Base-by-base conservation (phyloP, 1,140 invertebrate genomes). In the Anthonomus grandis region DNA sequence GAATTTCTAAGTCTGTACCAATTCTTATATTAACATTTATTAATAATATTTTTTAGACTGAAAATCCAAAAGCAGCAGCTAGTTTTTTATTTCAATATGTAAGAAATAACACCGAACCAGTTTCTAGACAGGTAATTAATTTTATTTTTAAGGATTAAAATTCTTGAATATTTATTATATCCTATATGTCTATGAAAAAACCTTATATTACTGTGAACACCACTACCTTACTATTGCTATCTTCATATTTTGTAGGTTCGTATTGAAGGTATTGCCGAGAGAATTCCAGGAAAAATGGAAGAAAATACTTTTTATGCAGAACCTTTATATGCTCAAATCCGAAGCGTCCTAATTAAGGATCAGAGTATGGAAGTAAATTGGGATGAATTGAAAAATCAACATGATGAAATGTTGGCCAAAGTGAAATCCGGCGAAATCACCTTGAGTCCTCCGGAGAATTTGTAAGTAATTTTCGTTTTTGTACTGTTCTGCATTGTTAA, bases 391-490 rank as follows among this genome's bases (percentile, higher is more conserved):
- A 52, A 52, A 6, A 19, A 17, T 3, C 37, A n/a, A 12, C 50
- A 52, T 31, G 39, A 52, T 23, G 39, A 41, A 31, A 38, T 52
- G 12, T 13, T 42, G 10, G 24, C 25, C 0, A 42, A 52, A 44
- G 13, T 52, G 1, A 19, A 25, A 1, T 42, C 21, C 3, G 31
- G 31, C 8, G 50, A 42, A n/a, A 10, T 44, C 9, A 25, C 27
- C 42, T 9, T 42, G 21, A 44, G 25, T n/a, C 15, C 19, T 10
- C 49, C 50, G 6, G 39, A 27, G 4, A 13, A 52, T 31, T n/a
- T 52, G 50, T 52, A 42, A 50, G 34, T 45, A n/a, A n/a, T n/a
- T n/a, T 46, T 46, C 22, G n/a, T 46, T 46, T n/a, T 46, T 1
- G 18, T n/a, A n/a, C n/a, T n/a, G n/a, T 46, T 23, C 9, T 46